A percentile compares a stretch with the other conserved stretches of the same genome.
Evolutionary conservation across 2,888 invertebrate species (phyloP).

Genomic region (Gisinianus flammeolus): DNA sequence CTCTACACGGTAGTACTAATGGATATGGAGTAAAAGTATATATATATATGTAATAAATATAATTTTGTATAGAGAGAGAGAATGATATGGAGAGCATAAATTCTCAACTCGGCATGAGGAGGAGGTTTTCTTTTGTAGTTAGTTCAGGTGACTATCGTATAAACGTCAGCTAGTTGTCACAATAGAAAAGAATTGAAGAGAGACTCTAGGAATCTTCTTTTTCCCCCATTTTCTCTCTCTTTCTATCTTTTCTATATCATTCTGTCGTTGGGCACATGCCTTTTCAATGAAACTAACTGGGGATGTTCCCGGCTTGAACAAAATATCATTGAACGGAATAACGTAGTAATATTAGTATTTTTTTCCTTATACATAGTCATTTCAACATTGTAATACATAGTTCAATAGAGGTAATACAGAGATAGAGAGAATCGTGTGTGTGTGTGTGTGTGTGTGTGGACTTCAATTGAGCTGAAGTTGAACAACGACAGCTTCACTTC

Average conservation of each 20-base stretch:
- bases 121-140: conserved; percentile 31
- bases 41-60: neutral
- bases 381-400: no score
- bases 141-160: conserved; percentile 48
- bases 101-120: conserved; percentile 34
- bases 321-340: no score
- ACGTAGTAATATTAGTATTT: no score
- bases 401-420: no score
- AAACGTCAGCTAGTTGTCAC: conserved; percentile 57
- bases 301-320: neutral
- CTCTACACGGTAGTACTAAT: no score
- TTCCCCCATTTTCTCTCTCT: conserved; percentile 5
- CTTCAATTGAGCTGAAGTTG: neutral
- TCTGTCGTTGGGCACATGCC: conserved; percentile 44
- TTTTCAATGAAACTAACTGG: conserved; percentile 20
- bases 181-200: conserved; percentile 47
- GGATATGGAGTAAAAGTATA: no score
- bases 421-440: neutral
- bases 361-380: neutral
- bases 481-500: neutral
- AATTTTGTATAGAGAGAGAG: neutral
- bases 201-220: conserved; percentile 5
- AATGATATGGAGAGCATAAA: conserved; percentile 28
- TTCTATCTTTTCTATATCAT: conserved; percentile 28
- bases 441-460: neutral